Evolutionary conservation across 2,888 invertebrate species (phyloP).

Genomic region (Lampropteryx suffumata): DNA sequence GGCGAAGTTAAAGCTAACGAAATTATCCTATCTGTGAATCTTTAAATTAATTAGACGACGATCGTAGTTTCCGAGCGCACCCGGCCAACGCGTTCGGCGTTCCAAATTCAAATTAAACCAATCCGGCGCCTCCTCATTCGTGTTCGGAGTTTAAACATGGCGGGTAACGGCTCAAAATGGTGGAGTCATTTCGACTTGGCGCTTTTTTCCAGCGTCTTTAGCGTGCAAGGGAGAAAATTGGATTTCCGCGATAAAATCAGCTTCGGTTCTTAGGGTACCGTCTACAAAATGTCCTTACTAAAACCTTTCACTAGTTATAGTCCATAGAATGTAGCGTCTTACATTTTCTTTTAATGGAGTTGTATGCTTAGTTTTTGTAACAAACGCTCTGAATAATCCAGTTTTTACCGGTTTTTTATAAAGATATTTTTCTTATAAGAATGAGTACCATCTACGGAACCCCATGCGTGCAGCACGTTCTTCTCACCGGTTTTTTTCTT

Average conservation of each 20-base stretch:
- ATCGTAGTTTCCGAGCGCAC: conserved; percentile 47
- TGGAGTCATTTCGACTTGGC: conserved; percentile 80
- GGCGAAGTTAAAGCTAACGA: conserved; percentile 74
- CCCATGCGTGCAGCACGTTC: neutral
- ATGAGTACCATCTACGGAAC: conserved; percentile 4
- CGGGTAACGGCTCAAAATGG: conserved; percentile 77
- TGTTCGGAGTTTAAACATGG: conserved; percentile 79
- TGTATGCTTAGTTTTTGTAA: too few species aligned
- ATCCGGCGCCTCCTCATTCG: conserved; percentile 82
- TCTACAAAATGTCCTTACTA: conserved; percentile 19
- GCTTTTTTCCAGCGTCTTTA: conserved; percentile 81
- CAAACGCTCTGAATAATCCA: too few species aligned
- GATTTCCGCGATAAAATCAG: conserved; percentile 83
- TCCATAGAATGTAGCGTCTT: too few species aligned
- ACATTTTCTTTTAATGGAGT: too few species aligned
- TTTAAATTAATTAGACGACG: conserved; percentile 77
- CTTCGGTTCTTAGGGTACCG: conserved; percentile 49
- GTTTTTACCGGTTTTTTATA: too few species aligned
- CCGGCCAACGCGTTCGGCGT: conserved; percentile 64
- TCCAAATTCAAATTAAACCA: conserved; percentile 83
- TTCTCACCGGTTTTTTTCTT: conserved; percentile 55
- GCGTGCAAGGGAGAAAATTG: conserved; percentile 82
- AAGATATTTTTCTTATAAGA: too few species aligned
- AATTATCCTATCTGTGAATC: conserved; percentile 81
- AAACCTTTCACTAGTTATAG: conserved; percentile 1